phyloP scores from a whole-genome alignment of 2,888 invertebrate genomes.

The Pristionchus entomophagus region DNA sequence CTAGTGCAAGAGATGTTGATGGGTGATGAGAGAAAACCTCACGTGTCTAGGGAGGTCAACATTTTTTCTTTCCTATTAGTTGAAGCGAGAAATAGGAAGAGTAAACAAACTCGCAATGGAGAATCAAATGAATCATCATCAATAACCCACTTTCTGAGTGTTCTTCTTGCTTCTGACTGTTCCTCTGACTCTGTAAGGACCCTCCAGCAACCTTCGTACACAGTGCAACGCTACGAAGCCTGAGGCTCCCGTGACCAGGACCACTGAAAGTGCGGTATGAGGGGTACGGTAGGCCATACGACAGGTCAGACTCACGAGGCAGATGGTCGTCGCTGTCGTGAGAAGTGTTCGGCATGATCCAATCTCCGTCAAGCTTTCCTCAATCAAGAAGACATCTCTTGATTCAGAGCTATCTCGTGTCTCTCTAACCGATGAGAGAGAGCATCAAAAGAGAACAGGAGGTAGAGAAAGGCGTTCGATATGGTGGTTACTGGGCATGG shows the following conservation, averaged over 20 bases:
- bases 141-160: constrained; percentile 61
- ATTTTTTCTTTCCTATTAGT: too few species aligned
- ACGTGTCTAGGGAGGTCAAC: not conserved
- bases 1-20: not conserved
- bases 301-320: constrained; percentile 10
- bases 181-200: constrained; percentile 78
- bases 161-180: constrained; percentile 76
- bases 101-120: too few species aligned
- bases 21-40: not conserved
- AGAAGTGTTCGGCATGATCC: not conserved
- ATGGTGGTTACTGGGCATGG: too few species aligned
- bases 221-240: constrained; percentile 79
- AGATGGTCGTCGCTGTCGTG: not conserved
- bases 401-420: too few species aligned
- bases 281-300: not conserved
- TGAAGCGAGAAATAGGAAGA: not conserved
- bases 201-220: constrained; percentile 78
- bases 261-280: constrained; percentile 55
- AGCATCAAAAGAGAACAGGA: too few species aligned
- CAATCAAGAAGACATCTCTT: too few species aligned
- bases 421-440: too few species aligned
- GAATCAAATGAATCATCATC: too few species aligned
- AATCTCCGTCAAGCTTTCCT: too few species aligned
- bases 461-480: too few species aligned
- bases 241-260: constrained; percentile 79